Evolutionary conservation across 2,797 vertebrate species (phyloP), one percentile per base, ranked within the genome.

Genomic region (Mormyrus proboscirostris): DNA sequence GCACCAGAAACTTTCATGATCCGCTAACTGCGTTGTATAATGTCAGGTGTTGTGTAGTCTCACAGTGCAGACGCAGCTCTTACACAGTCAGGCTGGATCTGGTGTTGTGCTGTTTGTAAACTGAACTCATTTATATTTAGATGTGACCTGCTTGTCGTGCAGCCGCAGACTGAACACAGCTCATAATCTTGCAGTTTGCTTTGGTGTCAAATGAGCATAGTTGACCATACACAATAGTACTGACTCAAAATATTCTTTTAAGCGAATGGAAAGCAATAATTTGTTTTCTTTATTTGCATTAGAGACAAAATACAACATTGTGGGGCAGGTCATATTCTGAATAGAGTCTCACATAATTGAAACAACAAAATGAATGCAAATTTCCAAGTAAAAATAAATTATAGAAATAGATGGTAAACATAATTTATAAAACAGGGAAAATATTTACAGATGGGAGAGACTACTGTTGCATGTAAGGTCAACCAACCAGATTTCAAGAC

Each of bases 121-220:
- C 87, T 49, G 41, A 88, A 65, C 8, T 50, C 38, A 50, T 33
- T 65, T 88, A 88, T 88, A 65, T 88, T 65, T 88, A 88, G 87
- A 25, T 65, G 38, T 88, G 87, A 88, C 87, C 53, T 87, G 86
- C 29, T 25, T 51, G 22, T 25, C 83, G 4, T 85, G 47, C 44
- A 14, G 4, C 83, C 1, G 1, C 83, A 51, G 50, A 16, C 29
- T 87, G 19, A 87, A 57, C 19, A 16, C 53, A 44, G 53, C 53
- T 87, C 85, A 87, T 57, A 19, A 29, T 41, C 19, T 59, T 25
- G 49, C 84, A 55, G 6, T 86, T 25, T 86, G 47, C 29, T 86
- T 86, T 25, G n/a, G 22, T 84, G 19, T 84, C 82, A 51, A 84
- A 84, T 84, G 82, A 22, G 44, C n/a, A 49, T 29, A 49, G 82